Percentiles rank a stretch among this genome's conserved stretches.
These are phyloP conservation scores for Cheilosia pagana DNA, from an alignment of 2,888 invertebrate genomes.

Conservation along the genomic window DNA sequence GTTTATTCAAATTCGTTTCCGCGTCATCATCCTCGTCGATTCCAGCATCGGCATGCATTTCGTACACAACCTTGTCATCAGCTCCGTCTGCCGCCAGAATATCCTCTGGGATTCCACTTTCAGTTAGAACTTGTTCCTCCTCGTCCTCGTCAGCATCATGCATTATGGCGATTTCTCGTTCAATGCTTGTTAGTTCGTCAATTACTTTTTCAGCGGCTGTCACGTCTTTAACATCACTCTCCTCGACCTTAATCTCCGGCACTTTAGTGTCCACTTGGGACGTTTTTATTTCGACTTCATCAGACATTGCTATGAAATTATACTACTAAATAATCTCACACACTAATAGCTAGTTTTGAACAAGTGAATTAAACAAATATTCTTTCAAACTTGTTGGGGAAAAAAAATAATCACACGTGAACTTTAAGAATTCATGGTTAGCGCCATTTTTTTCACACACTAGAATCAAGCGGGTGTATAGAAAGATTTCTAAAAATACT, in stretches of 20 bases:
- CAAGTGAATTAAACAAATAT: neutral
- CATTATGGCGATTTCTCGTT: constrained; percentile 82
- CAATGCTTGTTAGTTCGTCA: constrained; percentile 80
- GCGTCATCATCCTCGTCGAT: neutral
- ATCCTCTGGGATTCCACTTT: constrained; percentile 38
- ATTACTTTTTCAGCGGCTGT: constrained; percentile 42
- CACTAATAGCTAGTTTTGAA: neutral
- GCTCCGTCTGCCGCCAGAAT: constrained; percentile 20
- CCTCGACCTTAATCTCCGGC: neutral
- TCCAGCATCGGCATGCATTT: constrained; percentile 1
- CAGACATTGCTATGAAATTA: constrained; percentile 38
- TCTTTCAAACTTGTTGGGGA: constrained; percentile 1
- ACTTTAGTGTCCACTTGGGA: constrained; percentile 2
- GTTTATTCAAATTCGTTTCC: neutral
- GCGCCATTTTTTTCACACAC: constrained; percentile 70
- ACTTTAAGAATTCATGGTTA: constrained; percentile 60
- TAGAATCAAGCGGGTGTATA: constrained; percentile 11
- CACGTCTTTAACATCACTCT: neutral
- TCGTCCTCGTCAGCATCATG: constrained; percentile 77
- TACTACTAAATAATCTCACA: neutral
- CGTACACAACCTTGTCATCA: neutral
- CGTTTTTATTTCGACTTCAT: constrained; percentile 45
- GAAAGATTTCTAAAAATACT: constrained; percentile 31
- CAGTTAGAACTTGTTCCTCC: neutral
- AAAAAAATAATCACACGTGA: constrained; percentile 60